Percentiles rank a stretch among this genome's conserved stretches.
phyloP scores from a whole-genome alignment of 1,140 invertebrate species.

The Hyposmocoma kahamanoa region DNA sequence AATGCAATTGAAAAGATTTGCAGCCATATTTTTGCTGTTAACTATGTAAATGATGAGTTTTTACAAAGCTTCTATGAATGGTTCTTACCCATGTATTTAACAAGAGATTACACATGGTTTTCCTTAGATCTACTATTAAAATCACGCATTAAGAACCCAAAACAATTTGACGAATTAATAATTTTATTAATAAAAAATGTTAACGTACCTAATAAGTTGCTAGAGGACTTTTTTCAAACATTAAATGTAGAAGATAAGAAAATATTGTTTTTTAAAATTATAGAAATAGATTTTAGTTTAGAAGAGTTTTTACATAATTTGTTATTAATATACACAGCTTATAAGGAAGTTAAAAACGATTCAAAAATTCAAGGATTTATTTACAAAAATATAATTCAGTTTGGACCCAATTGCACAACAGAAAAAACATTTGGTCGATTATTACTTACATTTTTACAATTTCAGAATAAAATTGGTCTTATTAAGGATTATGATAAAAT shows the following conservation, averaged over 20 bases:
- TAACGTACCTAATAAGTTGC: constrained; percentile 19
- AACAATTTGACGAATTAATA: constrained; percentile 21
- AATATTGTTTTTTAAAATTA: constrained; percentile 23
- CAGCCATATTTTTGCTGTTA: constrained; percentile 18
- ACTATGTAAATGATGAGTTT: constrained; percentile 16
- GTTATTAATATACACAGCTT: constrained; percentile 25
- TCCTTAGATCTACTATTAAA: constrained; percentile 30
- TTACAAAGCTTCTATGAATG: constrained; percentile 19
- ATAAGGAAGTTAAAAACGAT: constrained; percentile 32
- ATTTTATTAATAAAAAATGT: constrained; percentile 24
- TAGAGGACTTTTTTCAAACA: constrained; percentile 30
- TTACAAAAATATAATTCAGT: constrained; percentile 17
- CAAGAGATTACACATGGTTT: constrained; percentile 21
- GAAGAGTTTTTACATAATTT: constrained; percentile 33
- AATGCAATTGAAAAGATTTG: constrained; percentile 23
- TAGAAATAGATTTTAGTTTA: constrained; percentile 17
- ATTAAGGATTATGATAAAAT: constrained; percentile 15
- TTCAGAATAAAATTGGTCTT: constrained; percentile 11
- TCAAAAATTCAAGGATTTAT: constrained; percentile 29
- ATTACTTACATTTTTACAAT: constrained; percentile 32
- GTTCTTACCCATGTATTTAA: constrained; percentile 28
- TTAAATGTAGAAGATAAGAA: constrained; percentile 18
- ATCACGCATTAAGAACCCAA: constrained; percentile 13
- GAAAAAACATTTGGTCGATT: constrained; percentile 42
- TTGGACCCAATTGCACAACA: constrained; percentile 10